phyloP scores from a whole-genome alignment of 2,888 invertebrate species.

The Drosophila koepferae region DNA sequence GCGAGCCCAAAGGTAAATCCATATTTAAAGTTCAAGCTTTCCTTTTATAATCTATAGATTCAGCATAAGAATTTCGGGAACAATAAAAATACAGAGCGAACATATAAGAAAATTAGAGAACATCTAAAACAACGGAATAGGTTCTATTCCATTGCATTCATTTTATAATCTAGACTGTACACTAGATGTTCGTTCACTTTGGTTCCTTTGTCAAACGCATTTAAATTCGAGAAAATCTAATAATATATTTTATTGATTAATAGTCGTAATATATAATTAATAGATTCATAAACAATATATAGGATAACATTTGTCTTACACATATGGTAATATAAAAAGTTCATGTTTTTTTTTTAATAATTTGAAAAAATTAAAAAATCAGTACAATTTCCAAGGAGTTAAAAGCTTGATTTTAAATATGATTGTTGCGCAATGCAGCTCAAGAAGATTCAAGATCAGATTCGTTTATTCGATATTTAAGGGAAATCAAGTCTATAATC shows the following conservation, averaged over 20 bases:
- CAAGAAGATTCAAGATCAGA: conserved; percentile 10
- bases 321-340: conserved; percentile 24
- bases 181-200: too few relatives aligned
- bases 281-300: conserved; percentile 57
- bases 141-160: too few relatives aligned
- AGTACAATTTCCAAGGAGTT: conserved; percentile 54
- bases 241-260: conserved; percentile 62
- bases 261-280: conserved; percentile 57
- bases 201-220: background rate
- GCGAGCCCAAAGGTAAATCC: background rate
- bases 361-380: conserved; percentile 36
- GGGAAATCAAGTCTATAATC: conserved; percentile 23
- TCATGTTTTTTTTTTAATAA: conserved; percentile 7
- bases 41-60: background rate
- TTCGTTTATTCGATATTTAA: conserved; percentile 30
- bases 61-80: background rate
- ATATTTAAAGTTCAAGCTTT: background rate
- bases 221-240: conserved; percentile 52
- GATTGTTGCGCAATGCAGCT: conserved; percentile 54
- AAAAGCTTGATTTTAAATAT: conserved; percentile 41
- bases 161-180: too few relatives aligned
- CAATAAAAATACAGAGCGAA: too few relatives aligned
- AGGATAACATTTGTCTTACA: conserved; percentile 56
- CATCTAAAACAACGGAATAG: too few relatives aligned
- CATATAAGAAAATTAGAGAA: too few relatives aligned